Evolutionary conservation across 2,113 vertebrate genomes (phyloP).

Genomic region (Nesogale talazaci): DNA sequence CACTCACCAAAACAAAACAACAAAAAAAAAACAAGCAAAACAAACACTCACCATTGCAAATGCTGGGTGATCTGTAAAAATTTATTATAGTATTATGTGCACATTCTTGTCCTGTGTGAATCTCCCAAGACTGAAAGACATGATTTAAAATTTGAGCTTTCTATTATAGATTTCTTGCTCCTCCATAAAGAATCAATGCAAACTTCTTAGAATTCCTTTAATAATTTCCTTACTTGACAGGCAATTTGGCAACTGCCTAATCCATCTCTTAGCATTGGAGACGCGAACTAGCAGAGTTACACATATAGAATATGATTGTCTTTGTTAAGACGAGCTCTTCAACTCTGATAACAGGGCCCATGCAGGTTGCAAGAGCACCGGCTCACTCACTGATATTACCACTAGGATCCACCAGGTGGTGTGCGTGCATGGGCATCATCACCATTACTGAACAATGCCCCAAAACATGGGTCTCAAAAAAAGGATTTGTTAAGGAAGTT

Average conservation of each 20-base stretch:
- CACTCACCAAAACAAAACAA: too few species aligned
- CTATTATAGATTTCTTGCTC: not conserved
- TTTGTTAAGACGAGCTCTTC: not conserved
- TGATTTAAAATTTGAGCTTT: not conserved
- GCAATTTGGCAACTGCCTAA: not conserved
- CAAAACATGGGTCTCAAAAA: not conserved
- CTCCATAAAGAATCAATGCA: not conserved
- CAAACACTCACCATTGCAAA: not conserved
- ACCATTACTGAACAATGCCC: accelerated
- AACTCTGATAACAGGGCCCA: not conserved
- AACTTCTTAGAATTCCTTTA: not conserved
- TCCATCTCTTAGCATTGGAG: not conserved
- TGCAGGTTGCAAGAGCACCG: not conserved
- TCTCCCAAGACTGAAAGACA: not conserved
- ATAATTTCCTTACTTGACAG: not conserved
- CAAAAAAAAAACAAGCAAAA: too few species aligned
- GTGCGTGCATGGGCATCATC: not conserved
- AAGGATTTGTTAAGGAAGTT: not conserved
- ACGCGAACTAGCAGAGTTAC: not conserved
- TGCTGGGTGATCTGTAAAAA: not conserved
- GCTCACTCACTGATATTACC: not conserved
- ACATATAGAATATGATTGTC: not conserved
- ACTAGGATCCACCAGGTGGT: constrained; percentile 39
- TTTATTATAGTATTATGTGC: not conserved
- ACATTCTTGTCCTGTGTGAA: not conserved